phyloP scores from a whole-genome alignment of 2,113 vertebrate genomes.

The Tupaia chinensis region DNA sequence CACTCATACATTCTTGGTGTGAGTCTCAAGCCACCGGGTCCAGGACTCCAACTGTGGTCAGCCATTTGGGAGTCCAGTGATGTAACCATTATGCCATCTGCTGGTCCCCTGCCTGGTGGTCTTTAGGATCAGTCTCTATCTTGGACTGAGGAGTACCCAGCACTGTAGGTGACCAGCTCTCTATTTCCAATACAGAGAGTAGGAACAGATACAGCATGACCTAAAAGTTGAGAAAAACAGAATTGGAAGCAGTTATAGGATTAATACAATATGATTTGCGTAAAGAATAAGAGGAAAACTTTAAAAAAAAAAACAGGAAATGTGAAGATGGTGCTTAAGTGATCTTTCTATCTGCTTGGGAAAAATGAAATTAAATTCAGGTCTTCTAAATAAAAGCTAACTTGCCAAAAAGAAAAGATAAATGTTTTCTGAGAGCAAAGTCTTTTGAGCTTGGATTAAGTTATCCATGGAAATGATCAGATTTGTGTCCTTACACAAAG shows the following conservation, averaged over 20 bases:
- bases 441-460: not conserved
- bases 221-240: not conserved
- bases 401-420: no score
- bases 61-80: no score
- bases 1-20: no score
- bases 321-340: not conserved
- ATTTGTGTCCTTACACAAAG: not conserved
- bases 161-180: not conserved
- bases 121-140: no score
- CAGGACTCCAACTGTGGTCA: no score
- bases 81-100: no score
- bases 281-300: not conserved
- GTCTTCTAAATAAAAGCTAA: not conserved
- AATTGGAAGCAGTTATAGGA: not conserved
- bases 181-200: not conserved
- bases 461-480: not conserved
- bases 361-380: not conserved
- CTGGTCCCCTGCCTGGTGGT: no score
- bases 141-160: no score
- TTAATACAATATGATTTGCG: not conserved
- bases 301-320: not conserved
- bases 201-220: not conserved
- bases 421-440: not conserved
- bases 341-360: not conserved
- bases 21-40: no score